Evolutionary conservation across 2,113 vertebrate species (phyloP).

Genomic region (Montifringilla adamsi): DNA sequence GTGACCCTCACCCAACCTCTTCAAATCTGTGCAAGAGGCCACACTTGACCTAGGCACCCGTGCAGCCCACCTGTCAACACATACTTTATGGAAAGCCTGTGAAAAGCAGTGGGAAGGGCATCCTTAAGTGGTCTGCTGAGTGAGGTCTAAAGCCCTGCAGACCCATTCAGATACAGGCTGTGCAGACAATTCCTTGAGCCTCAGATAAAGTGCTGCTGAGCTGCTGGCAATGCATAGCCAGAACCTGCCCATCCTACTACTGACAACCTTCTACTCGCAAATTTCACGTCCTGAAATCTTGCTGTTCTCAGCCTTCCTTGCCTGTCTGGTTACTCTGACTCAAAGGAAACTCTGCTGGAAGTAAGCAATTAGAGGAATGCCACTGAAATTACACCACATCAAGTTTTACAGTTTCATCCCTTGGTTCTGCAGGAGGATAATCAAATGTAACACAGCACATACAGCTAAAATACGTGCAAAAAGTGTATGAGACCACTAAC

Average conservation of each 20-base stretch:
- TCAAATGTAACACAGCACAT: neutral
- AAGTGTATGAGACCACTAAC: constrained; percentile 8
- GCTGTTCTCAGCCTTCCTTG: neutral
- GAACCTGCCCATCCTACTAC: accelerated
- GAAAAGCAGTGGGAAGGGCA: neutral
- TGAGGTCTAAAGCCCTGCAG: neutral
- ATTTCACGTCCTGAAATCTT: neutral
- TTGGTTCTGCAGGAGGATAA: neutral
- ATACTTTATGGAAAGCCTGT: neutral
- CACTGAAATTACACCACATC: neutral
- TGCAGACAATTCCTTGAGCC: neutral
- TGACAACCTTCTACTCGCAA: neutral
- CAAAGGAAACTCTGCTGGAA: neutral
- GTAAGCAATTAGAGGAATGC: neutral
- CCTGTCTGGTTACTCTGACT: neutral
- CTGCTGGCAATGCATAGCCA: neutral
- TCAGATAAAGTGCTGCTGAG: neutral
- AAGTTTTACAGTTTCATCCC: neutral
- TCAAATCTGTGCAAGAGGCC: neutral
- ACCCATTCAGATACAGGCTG: accelerated
- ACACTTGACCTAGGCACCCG: neutral
- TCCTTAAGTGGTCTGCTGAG: neutral
- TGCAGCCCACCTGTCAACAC: neutral
- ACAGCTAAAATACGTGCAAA: neutral
- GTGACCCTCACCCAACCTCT: neutral